Evolutionary conservation across 2,888 invertebrate species (phyloP).

Genomic region (Hetaerina titia): DNA sequence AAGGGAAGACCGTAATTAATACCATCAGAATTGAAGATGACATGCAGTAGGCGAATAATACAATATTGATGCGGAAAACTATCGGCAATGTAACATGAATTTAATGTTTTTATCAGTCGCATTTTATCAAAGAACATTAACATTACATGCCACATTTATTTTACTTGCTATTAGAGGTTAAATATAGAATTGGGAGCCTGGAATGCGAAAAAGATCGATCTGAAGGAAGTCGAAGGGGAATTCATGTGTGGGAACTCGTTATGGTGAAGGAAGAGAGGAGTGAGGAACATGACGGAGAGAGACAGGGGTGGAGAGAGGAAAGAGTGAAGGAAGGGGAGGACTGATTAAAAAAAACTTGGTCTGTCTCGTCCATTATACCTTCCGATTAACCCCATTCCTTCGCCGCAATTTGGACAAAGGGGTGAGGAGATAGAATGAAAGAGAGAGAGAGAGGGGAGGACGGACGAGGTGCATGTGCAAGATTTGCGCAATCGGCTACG

Average conservation of each 20-base stretch:
- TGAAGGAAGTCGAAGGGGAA: neutral
- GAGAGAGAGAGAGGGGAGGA: neutral
- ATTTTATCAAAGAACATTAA: too few relatives aligned
- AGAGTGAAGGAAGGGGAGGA: neutral
- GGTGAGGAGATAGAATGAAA: neutral
- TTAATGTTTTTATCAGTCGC: too few relatives aligned
- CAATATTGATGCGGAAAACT: too few relatives aligned
- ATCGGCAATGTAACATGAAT: too few relatives aligned
- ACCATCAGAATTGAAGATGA: too few relatives aligned
- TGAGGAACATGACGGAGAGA: neutral
- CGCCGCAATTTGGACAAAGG: neutral
- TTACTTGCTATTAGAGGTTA: too few relatives aligned
- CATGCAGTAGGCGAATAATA: too few relatives aligned
- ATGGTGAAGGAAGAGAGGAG: neutral
- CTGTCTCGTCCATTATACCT: neutral
- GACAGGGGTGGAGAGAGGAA: neutral
- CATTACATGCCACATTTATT: too few relatives aligned
- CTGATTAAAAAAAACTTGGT: neutral
- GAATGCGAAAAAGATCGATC: neutral
- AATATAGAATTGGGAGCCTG: too few relatives aligned
- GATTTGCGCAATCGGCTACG: conserved; percentile 23
- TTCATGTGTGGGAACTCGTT: neutral
- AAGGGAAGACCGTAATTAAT: too few relatives aligned
- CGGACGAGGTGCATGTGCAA: neutral
- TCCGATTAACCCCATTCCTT: neutral